phyloP scores from a whole-genome alignment of 2,888 invertebrate genomes.

The Sarcophaga subvicina region DNA sequence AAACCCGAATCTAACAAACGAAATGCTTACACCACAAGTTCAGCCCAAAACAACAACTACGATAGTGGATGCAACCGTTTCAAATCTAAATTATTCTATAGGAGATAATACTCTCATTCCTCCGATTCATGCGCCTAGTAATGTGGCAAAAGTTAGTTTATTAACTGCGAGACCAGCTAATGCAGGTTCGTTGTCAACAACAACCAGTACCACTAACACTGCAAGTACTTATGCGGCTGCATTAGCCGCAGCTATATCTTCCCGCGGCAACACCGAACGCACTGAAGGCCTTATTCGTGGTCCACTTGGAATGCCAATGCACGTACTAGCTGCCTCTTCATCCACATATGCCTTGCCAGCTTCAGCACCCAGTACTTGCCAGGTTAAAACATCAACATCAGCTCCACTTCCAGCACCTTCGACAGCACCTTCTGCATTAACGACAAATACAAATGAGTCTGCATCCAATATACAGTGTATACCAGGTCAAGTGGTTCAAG shows the following conservation, averaged over 20 bases:
- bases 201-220: constrained; percentile 70
- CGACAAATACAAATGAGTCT: constrained; percentile 32
- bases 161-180: constrained; percentile 72
- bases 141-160: constrained; percentile 28
- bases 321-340: constrained; percentile 73
- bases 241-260: constrained; percentile 65
- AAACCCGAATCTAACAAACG: constrained; percentile 70
- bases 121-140: constrained; percentile 53
- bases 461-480: constrained; percentile 66
- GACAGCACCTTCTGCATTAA: constrained; percentile 58
- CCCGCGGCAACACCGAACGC: constrained; percentile 59
- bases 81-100: constrained; percentile 50
- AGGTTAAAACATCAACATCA: constrained; percentile 75
- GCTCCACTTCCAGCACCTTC: constrained; percentile 68
- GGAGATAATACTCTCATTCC: constrained; percentile 69
- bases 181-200: constrained; percentile 74
- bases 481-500: constrained; percentile 76
- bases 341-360: constrained; percentile 73
- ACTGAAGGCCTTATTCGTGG: constrained; percentile 73
- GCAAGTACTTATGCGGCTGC: constrained; percentile 77
- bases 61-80: constrained; percentile 66
- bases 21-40: constrained; percentile 64
- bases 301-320: constrained; percentile 76
- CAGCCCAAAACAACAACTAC: constrained; percentile 63
- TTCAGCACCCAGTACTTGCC: constrained; percentile 70